Percentiles rank a stretch among this genome's conserved stretches.
These are phyloP conservation scores for Saccopteryx bilineata DNA, from an alignment of 2,113 vertebrate genomes.

Conservation along the genomic window DNA sequence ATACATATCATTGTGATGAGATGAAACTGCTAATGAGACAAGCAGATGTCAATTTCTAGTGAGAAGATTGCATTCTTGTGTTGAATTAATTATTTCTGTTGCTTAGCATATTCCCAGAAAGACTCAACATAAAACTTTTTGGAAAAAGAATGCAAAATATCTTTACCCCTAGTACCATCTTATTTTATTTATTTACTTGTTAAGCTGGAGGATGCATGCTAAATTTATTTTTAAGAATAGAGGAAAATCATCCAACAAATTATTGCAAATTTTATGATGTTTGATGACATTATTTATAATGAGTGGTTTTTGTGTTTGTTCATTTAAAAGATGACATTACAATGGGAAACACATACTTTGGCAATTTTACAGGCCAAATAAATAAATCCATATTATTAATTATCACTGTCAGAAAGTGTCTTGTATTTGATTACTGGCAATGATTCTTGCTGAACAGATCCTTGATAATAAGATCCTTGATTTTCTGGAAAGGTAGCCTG, in stretches of 20 bases:
- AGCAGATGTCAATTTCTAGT: constrained; percentile 33
- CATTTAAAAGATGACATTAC: constrained; percentile 50
- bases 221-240: constrained; percentile 55
- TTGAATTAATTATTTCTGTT: constrained; percentile 52
- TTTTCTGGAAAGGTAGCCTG: constrained; percentile 58
- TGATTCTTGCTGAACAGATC: constrained; percentile 55
- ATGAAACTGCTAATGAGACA: constrained; percentile 39
- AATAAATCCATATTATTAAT: constrained; percentile 73
- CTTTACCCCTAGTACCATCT: background rate
- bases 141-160: constrained; percentile 7
- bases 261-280: background rate
- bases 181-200: background rate
- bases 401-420: constrained; percentile 59
- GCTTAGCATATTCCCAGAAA: background rate
- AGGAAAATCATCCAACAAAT: constrained; percentile 16
- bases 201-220: background rate
- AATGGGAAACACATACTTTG: constrained; percentile 42
- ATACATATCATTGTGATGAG: constrained; percentile 16
- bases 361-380: constrained; percentile 68
- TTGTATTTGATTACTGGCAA: constrained; percentile 71
- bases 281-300: constrained; percentile 26
- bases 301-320: constrained; percentile 16
- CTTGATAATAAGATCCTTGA: constrained; percentile 73
- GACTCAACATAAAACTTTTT: background rate
- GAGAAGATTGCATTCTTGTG: constrained; percentile 4